Percentiles rank a stretch among this genome's conserved stretches.
phyloP scores from a whole-genome alignment of 2,888 invertebrate species.

The Tyria jacobaeae region DNA sequence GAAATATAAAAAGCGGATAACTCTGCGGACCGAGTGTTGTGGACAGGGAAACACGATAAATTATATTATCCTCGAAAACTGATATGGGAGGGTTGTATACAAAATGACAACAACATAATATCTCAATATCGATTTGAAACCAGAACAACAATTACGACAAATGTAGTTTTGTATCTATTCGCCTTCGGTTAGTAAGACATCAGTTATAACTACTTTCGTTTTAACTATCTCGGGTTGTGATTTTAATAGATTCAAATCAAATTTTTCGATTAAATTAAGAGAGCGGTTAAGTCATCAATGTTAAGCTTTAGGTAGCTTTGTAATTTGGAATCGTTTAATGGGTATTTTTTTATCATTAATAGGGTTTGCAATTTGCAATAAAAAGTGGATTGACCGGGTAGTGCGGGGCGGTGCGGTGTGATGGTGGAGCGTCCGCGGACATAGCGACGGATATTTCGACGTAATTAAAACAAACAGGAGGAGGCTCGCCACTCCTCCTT shows the following conservation, averaged over 20 bases:
- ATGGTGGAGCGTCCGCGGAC: conserved; percentile 55
- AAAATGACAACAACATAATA: conserved; percentile 37
- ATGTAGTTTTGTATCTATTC: not conserved
- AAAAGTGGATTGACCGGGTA: conserved; percentile 65
- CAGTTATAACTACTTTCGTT: not conserved
- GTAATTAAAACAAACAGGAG: conserved; percentile 86
- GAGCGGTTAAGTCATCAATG: conserved; percentile 48
- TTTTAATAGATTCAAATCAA: conserved; percentile 20
- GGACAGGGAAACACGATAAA: conserved; percentile 50
- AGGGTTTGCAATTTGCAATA: conserved; percentile 78
- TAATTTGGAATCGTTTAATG: conserved; percentile 58
- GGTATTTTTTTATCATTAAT: conserved; percentile 74
- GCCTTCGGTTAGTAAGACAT: not conserved
- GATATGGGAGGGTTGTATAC: conserved; percentile 39
- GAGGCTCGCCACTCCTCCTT: conserved; percentile 81
- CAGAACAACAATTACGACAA: conserved; percentile 13
- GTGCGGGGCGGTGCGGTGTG: conserved; percentile 31
- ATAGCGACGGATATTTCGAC: conserved; percentile 74
- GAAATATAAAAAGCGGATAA: conserved; percentile 47
- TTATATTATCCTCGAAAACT: conserved; percentile 46
- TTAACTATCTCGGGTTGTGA: not conserved
- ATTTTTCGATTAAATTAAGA: conserved; percentile 35
- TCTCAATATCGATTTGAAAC: conserved; percentile 16
- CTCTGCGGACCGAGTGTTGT: conserved; percentile 40
- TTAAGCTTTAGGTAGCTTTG: conserved; percentile 50